Evolutionary conservation across 2,888 invertebrate species (phyloP).

Genomic region (Amphipoea oculea): DNA sequence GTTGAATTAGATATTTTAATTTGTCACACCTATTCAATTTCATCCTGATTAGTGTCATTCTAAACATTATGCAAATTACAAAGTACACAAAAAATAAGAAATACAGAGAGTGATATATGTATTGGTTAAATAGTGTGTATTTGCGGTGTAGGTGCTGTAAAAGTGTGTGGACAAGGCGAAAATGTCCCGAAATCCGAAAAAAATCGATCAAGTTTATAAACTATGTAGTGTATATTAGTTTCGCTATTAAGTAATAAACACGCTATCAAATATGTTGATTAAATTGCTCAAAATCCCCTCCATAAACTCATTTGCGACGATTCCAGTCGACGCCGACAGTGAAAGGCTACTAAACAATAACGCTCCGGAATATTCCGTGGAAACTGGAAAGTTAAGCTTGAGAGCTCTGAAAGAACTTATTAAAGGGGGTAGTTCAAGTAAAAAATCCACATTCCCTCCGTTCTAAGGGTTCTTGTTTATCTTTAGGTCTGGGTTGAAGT

Average conservation of each 20-base stretch:
- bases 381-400: conserved; percentile 51
- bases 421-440: conserved; percentile 49
- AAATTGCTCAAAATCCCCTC: conserved; percentile 32
- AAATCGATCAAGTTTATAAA: conserved; percentile 15
- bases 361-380: conserved; percentile 46
- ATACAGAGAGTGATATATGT: neutral
- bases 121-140: no score
- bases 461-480: conserved; percentile 37
- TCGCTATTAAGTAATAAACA: conserved; percentile 32
- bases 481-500: conserved; percentile 15
- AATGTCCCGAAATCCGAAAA: conserved; percentile 1
- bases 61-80: no score
- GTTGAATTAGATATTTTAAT: no score
- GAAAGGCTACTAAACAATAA: conserved; percentile 52
- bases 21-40: no score
- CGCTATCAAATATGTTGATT: conserved; percentile 42
- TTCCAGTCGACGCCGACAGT: conserved; percentile 35
- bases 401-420: conserved; percentile 49
- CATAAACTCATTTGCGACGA: conserved; percentile 39
- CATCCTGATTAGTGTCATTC: no score
- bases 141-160: neutral
- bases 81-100: neutral
- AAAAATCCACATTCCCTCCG: conserved; percentile 23
- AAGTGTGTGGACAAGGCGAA: neutral
- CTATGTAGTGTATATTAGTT: conserved; percentile 22